phyloP scores from a whole-genome alignment of 2,113 vertebrate genomes.

The Theristicus caerulescens region DNA sequence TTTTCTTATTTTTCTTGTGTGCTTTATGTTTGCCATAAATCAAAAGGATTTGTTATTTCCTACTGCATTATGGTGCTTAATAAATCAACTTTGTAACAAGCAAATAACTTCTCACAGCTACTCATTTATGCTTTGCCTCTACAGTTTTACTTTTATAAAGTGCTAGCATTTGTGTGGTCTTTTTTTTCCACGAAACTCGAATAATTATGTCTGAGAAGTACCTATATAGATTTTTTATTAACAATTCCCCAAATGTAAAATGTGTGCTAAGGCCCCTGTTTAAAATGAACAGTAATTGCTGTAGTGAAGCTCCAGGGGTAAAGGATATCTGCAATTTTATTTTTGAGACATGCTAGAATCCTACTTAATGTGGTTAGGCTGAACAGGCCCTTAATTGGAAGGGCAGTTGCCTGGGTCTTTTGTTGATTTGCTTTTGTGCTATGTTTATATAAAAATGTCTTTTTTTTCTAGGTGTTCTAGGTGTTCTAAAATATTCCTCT shows the following conservation, averaged over 20 bases:
- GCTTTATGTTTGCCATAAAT: not conserved
- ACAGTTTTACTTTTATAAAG: not conserved
- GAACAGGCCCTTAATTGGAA: not conserved
- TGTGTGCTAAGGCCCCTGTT: not conserved
- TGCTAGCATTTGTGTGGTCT: not conserved
- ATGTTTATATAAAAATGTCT: not conserved
- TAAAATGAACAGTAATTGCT: not conserved
- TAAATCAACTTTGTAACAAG: not conserved
- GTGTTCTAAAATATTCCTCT: not conserved
- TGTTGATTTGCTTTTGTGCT: not conserved
- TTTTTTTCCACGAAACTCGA: not conserved
- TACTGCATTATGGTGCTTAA: not conserved
- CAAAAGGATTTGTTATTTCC: not conserved
- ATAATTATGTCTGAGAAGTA: not conserved
- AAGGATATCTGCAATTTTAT: not conserved
- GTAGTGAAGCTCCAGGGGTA: not conserved
- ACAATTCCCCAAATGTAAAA: not conserved
- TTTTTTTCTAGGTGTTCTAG: not conserved
- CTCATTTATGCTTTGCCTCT: not conserved
- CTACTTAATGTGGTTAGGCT: rapidly evolving
- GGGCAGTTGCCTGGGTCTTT: not conserved
- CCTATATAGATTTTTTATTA: not conserved
- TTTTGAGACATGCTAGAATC: not conserved
- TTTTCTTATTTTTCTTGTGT: not conserved
- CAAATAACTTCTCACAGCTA: not conserved